Percentiles rank a stretch among this genome's conserved stretches.
phyloP scores from a whole-genome alignment of 2,113 vertebrate genomes.

The Scophthalmus maximus region DNA sequence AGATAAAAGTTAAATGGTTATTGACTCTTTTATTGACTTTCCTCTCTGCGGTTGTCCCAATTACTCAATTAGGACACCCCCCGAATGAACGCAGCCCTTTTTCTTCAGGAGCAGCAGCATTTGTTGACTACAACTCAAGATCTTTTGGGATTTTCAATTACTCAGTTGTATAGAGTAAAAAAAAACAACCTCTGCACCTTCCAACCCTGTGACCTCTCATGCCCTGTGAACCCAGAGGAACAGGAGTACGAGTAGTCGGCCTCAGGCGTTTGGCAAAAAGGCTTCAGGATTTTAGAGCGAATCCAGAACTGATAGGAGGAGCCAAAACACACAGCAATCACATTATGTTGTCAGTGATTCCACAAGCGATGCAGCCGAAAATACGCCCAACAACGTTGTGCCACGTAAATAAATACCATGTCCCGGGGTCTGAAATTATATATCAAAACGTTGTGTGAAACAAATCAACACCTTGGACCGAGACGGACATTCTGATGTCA shows the following conservation, averaged over 20 bases:
- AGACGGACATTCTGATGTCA: conserved; percentile 7
- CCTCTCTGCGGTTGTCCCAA: neutral
- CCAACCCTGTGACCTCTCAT: too few species aligned
- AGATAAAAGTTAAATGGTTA: neutral
- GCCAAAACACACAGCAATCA: conserved; percentile 49
- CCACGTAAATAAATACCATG: conserved; percentile 32
- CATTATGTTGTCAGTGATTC: conserved; percentile 16
- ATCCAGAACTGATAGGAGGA: conserved; percentile 28
- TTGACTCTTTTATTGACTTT: neutral
- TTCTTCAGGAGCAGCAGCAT: too few species aligned
- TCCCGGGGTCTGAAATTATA: neutral
- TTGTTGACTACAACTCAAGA: too few species aligned
- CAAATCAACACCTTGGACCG: conserved; percentile 1
- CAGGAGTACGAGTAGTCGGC: too few species aligned
- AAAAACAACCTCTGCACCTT: too few species aligned
- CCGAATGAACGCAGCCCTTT: neutral
- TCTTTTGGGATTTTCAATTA: too few species aligned
- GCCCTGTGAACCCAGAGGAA: too few species aligned
- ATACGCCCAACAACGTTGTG: neutral
- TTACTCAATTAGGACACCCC: neutral
- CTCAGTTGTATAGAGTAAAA: too few species aligned
- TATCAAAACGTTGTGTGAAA: neutral
- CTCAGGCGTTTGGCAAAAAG: conserved; percentile 29
- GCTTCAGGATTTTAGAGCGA: conserved; percentile 31
- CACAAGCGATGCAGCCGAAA: conserved; percentile 21